phyloP scores from a whole-genome alignment of 2,888 invertebrate species.

The Cerastoderma edule region DNA sequence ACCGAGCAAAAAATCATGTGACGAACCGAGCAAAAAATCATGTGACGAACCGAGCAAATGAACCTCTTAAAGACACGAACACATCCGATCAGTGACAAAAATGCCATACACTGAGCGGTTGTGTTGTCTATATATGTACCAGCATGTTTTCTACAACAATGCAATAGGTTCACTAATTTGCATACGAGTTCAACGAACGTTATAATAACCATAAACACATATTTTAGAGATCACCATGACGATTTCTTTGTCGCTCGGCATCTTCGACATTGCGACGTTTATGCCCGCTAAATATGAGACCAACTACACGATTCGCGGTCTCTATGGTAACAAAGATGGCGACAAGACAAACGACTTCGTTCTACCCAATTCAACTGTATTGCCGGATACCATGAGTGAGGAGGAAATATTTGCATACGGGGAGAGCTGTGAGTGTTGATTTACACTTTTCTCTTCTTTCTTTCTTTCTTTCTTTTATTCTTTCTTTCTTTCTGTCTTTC shows the following conservation, averaged over 20 bases:
- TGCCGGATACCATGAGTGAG: slow-evolving; percentile 34
- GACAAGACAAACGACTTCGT: slow-evolving; percentile 37
- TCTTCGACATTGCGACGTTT: slow-evolving; percentile 28
- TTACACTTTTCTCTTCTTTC: background rate
- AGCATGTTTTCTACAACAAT: too few relatives aligned
- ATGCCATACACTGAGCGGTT: too few relatives aligned
- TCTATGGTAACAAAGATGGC: slow-evolving; percentile 42
- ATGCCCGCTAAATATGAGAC: slow-evolving; percentile 19
- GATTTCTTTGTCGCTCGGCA: slow-evolving; percentile 4
- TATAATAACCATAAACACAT: too few relatives aligned
- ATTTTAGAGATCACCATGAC: slow-evolving; percentile 26
- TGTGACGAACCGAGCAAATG: too few relatives aligned
- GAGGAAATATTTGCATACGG: slow-evolving; percentile 37
- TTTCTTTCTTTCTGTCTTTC: background rate
- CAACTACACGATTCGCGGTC: slow-evolving; percentile 21
- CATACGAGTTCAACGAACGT: too few relatives aligned
- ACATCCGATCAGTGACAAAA: too few relatives aligned
- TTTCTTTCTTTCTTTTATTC: background rate
- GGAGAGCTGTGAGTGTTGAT: slow-evolving; percentile 35
- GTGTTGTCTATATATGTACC: too few relatives aligned
- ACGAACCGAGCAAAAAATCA: too few relatives aligned
- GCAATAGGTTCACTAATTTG: too few relatives aligned
- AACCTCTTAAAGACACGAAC: too few relatives aligned
- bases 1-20: too few relatives aligned
- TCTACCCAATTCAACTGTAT: slow-evolving; percentile 36